Evolutionary conservation across 2,113 vertebrate genomes (phyloP).

Genomic region (Pituophis catenifer): DNA sequence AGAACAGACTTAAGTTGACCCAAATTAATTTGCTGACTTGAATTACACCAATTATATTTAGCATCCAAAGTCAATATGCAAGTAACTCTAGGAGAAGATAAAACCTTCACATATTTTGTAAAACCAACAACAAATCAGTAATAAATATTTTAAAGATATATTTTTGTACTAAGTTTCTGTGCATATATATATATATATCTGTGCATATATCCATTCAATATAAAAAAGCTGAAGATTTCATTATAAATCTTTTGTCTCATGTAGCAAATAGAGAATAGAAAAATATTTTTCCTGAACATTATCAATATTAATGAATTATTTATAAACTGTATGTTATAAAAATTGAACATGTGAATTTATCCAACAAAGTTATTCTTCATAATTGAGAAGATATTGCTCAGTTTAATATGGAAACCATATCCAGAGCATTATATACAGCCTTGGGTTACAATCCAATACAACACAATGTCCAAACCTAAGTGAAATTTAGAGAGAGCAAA

Average conservation of each 20-base stretch:
- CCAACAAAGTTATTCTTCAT: background rate
- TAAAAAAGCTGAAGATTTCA: background rate
- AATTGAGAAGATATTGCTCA: background rate
- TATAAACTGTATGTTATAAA: background rate
- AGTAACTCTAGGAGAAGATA: background rate
- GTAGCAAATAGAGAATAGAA: background rate
- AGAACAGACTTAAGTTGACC: no score
- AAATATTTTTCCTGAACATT: background rate
- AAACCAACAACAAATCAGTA: background rate
- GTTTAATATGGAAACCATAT: background rate
- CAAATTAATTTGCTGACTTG: background rate
- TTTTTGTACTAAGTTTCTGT: no score
- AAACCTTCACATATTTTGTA: background rate
- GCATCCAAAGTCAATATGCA: background rate
- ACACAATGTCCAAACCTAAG: background rate
- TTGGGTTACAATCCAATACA: background rate
- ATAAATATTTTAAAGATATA: background rate
- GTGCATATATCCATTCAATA: background rate
- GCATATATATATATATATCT: background rate
- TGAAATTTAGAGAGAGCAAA: background rate
- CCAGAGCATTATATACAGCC: background rate
- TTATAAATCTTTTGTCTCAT: background rate
- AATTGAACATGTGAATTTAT: background rate
- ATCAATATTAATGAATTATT: background rate
- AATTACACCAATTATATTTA: background rate